Conservation (phyloP, 2,888 invertebrate genomes). For the Heliconius charithonia region DNA sequence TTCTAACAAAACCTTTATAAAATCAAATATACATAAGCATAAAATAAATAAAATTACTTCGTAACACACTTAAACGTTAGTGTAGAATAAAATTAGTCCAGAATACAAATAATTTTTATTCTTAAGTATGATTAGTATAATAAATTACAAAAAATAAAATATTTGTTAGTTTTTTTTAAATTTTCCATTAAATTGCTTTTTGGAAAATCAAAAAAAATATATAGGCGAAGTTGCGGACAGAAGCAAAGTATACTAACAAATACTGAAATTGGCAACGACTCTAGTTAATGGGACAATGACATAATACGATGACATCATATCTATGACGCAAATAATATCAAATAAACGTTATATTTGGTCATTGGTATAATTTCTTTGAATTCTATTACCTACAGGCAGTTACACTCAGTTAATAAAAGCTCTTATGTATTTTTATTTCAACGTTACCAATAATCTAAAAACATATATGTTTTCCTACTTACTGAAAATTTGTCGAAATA, state of each 20-base stretch:
- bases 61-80: background rate
- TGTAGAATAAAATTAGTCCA: too few species aligned
- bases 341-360: slow-evolving; percentile 1
- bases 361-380: background rate
- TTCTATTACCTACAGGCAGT: background rate
- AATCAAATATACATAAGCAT: too few species aligned
- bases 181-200: background rate
- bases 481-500: background rate
- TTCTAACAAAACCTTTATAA: too few species aligned
- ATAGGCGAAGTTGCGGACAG: background rate
- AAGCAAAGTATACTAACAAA: background rate
- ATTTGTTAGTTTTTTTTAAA: too few species aligned
- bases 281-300: background rate
- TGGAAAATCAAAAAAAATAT: too few species aligned
- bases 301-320: background rate
- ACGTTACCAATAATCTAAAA: background rate
- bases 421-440: background rate
- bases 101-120: too few species aligned
- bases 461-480: background rate
- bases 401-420: background rate
- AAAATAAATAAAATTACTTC: background rate
- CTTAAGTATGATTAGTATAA: too few species aligned
- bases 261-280: slow-evolving; percentile 3
- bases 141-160: too few species aligned
- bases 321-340: slow-evolving; percentile 5